A percentile compares a stretch with the other conserved stretches of the same genome.
These are phyloP conservation scores for Psittacus erithacus DNA, from an alignment of 2,113 vertebrate genomes.

Conservation along the genomic window DNA sequence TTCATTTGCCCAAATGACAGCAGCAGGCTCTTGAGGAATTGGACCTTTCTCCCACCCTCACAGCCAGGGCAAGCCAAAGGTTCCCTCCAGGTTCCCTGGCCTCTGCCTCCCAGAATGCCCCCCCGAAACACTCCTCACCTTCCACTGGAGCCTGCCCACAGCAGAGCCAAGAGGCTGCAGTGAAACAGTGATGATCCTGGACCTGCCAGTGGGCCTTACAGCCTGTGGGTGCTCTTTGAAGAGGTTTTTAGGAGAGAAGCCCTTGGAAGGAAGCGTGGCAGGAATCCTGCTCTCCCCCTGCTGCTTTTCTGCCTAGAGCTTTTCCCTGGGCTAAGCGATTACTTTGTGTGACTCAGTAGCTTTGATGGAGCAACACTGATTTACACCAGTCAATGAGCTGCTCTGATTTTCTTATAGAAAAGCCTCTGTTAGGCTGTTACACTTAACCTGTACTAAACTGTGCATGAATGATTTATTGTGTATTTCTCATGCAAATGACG, in stretches of 20 bases:
- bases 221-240: background rate
- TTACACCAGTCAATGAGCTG: slow-evolving; percentile 52
- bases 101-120: background rate
- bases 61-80: background rate
- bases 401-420: slow-evolving; percentile 49
- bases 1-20: background rate
- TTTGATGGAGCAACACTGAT: slow-evolving; percentile 47
- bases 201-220: background rate
- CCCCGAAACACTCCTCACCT: rapidly evolving
- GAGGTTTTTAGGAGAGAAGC: background rate
- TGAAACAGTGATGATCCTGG: rapidly evolving
- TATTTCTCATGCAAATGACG: slow-evolving; percentile 67
- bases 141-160: background rate
- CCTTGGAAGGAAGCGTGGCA: background rate
- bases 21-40: background rate
- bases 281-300: background rate
- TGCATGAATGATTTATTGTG: slow-evolving; percentile 67
- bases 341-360: slow-evolving; percentile 39
- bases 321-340: slow-evolving; percentile 32
- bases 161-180: background rate
- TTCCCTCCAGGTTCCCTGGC: background rate
- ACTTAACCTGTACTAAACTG: slow-evolving; percentile 66
- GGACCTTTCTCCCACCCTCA: background rate
- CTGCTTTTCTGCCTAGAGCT: slow-evolving; percentile 6
- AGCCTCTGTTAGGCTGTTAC: slow-evolving; percentile 51